Conservation (phyloP, 1,140 invertebrate species). For the Philotrypesis tridentata region DNA sequence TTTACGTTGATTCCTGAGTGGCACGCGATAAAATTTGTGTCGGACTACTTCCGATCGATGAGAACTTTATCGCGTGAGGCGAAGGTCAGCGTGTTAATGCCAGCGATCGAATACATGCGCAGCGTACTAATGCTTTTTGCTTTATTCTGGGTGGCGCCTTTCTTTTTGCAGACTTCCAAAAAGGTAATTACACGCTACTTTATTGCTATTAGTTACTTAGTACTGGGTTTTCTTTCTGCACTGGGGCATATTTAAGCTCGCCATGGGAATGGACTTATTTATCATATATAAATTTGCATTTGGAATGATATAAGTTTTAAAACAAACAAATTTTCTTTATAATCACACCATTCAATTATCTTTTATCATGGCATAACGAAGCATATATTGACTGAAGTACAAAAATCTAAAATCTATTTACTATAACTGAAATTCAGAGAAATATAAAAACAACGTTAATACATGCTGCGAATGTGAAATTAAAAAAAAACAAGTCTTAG, state of each 20-base stretch:
- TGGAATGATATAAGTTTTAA: not conserved
- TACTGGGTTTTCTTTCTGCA: conserved; percentile 48
- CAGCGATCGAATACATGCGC: conserved; percentile 51
- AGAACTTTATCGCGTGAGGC: conserved; percentile 24
- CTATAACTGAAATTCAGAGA: not conserved
- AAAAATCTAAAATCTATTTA: no score
- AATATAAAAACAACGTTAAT: not conserved
- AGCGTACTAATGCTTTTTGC: conserved; percentile 70
- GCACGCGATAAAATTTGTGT: conserved; percentile 5
- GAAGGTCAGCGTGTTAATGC: conserved; percentile 30
- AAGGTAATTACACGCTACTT: conserved; percentile 67
- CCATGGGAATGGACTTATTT: conserved; percentile 1
- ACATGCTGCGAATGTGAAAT: not conserved
- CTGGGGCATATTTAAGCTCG: conserved; percentile 10
- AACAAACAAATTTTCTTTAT: not conserved
- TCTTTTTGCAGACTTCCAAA: conserved; percentile 73
- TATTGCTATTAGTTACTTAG: conserved; percentile 44
- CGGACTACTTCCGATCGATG: no score
- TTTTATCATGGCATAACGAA: no score
- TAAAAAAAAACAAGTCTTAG: not conserved
- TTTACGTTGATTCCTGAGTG: not conserved
- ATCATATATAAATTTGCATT: not conserved
- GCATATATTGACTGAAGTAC: no score
- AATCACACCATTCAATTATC: not conserved
- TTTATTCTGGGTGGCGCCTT: conserved; percentile 72